phyloP scores from a whole-genome alignment of 1,140 invertebrate species.

The Aphidius ervi region DNA sequence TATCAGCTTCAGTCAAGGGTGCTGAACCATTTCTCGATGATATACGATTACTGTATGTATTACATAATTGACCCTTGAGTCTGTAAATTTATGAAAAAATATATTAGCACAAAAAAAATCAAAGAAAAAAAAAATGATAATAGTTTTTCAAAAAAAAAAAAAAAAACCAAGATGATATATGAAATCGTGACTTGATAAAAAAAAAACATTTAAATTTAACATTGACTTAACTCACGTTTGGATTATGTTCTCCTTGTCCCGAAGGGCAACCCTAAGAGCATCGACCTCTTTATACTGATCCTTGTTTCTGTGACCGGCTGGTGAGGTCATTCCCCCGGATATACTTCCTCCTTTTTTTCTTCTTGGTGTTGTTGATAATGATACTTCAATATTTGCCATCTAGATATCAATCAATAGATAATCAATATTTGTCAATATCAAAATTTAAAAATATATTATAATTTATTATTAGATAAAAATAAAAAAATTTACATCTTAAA shows the following conservation, averaged over 20 bases:
- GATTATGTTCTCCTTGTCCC: constrained; percentile 78
- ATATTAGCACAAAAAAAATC: constrained; percentile 1
- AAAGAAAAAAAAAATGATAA: no score
- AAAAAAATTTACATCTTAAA: background rate
- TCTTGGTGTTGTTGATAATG: constrained; percentile 64
- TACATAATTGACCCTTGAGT: constrained; percentile 62
- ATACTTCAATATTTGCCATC: constrained; percentile 85
- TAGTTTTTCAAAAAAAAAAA: no score
- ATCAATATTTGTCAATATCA: no score
- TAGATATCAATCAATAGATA: constrained; percentile 33
- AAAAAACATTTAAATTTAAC: background rate
- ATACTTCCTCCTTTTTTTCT: constrained; percentile 59
- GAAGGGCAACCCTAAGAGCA: constrained; percentile 64
- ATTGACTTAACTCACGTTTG: constrained; percentile 55
- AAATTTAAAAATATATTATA: constrained; percentile 2
- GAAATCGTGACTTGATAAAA: constrained; percentile 3
- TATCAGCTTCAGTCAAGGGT: constrained; percentile 57
- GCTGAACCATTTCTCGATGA: constrained; percentile 45
- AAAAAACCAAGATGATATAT: no score
- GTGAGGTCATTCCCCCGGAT: constrained; percentile 50
- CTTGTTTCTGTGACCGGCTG: constrained; percentile 48
- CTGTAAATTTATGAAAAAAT: constrained; percentile 37
- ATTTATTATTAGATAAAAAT: background rate
- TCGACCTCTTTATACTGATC: constrained; percentile 64
- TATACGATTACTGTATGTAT: constrained; percentile 53